A percentile compares a stretch with the other conserved stretches of the same genome.
Evolutionary conservation across 2,797 vertebrate genomes (phyloP).

Genomic region (Cetoscarus ocellatus): DNA sequence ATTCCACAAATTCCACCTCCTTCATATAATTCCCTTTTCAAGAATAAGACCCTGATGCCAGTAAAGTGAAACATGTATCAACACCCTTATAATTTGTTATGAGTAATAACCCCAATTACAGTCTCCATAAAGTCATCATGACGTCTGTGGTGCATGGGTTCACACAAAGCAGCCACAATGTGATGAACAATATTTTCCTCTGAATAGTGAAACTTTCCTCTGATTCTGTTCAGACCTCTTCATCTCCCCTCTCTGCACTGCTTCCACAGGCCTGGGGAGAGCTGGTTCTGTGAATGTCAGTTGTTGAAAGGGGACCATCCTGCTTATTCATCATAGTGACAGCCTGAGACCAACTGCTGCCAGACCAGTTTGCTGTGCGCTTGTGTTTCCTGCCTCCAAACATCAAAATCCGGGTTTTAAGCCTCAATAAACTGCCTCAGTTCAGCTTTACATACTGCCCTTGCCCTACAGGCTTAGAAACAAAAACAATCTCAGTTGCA

Average conservation of each 20-base stretch:
- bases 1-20: no score
- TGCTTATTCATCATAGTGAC: slow-evolving; percentile 11
- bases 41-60: background rate
- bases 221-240: background rate
- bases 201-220: slow-evolving; percentile 8
- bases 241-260: slow-evolving; percentile 7
- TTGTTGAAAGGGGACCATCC: background rate
- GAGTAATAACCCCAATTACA: slow-evolving; percentile 10
- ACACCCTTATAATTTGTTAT: background rate
- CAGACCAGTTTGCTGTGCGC: slow-evolving; percentile 39
- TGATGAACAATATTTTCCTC: slow-evolving; percentile 37
- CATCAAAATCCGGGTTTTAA: slow-evolving; percentile 37
- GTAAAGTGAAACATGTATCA: background rate
- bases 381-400: slow-evolving; percentile 18
- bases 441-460: slow-evolving; percentile 43
- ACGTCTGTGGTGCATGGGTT: slow-evolving; percentile 10
- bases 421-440: slow-evolving; percentile 27
- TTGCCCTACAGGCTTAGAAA: slow-evolving; percentile 68
- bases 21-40: background rate
- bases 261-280: slow-evolving; percentile 7
- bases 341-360: slow-evolving; percentile 37
- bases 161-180: background rate
- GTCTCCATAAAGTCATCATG: slow-evolving; percentile 12
- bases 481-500: slow-evolving; percentile 39
- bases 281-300: slow-evolving; percentile 53